Evolutionary conservation across 2,888 invertebrate species (phyloP).

Genomic region (Acanthosepion esculentum): DNA sequence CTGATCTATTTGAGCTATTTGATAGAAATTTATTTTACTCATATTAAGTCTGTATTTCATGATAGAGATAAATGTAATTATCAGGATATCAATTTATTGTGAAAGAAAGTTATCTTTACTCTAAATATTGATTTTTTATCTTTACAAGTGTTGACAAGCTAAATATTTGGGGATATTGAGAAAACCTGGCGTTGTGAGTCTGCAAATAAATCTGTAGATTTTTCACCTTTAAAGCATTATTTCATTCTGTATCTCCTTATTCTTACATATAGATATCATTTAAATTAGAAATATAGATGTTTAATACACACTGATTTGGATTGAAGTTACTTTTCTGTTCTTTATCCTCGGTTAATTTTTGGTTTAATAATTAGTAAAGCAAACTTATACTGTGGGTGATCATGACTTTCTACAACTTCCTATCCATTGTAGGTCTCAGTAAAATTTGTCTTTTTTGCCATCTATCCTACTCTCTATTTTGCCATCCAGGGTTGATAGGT

Average conservation of each 20-base stretch:
- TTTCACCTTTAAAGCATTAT: neutral
- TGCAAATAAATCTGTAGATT: neutral
- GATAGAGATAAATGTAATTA: neutral
- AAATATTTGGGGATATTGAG: neutral
- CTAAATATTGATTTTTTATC: neutral
- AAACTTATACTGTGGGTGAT: neutral
- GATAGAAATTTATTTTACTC: neutral
- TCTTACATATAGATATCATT: neutral
- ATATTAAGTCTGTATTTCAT: neutral
- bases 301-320: neutral
- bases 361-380: neutral
- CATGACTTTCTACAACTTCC: too few relatives aligned
- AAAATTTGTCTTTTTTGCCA: too few relatives aligned
- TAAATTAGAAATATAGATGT: neutral
- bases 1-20: too few relatives aligned
- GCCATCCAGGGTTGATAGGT: too few relatives aligned
- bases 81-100: neutral
- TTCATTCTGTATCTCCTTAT: neutral
- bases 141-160: neutral
- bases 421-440: too few relatives aligned
- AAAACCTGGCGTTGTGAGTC: neutral
- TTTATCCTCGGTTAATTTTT: neutral
- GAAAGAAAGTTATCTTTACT: neutral
- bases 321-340: neutral
- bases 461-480: too few relatives aligned